Evolutionary conservation across 2,113 vertebrate species (phyloP), one percentile per base, ranked within the genome.

Genomic region (Trinectes maculatus): DNA sequence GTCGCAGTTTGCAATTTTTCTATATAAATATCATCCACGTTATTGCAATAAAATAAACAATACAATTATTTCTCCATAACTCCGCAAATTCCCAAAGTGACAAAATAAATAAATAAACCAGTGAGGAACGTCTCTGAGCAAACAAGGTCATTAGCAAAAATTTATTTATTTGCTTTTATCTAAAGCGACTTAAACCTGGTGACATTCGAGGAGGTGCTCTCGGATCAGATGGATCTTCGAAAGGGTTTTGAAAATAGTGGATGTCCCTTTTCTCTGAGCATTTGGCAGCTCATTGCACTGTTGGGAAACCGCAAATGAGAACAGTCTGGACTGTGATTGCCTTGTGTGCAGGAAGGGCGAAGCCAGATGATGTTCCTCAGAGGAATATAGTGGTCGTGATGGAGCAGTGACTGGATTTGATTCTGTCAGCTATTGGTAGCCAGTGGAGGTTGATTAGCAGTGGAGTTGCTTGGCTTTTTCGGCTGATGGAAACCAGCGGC

Each of bases 251-350:
- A 46, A 46, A n/a, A 24, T 46, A 46, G 21, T 24, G 5, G 43
- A 46, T 24, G 21, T 11, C 8, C 43, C 21, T 24, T 11, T 13
- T 24, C 43, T 15, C 2, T 4, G 12, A 46, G 21, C 43, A 46
- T 46, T 24, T 46, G 43, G 43, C 43, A 46, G 43, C 43, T 46
- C 21, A 46, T 13, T 48, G 13, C 46, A 48, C 46, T 13, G 9
- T 26, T 4, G 5, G 8, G 24, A 24, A 48, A 16, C 6, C 22
- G 4, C 22, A 16, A 8, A 25, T 3, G 6, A 26, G 24, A 25
- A 16, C 12, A 22, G 43, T 24, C n/a, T n/a, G n/a, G n/a, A n/a
- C n/a, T n/a, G n/a, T n/a, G n/a, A n/a, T n/a, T n/a, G 18, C 18
- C 9, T 13, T 5, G 21, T 24, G 22, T 46, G 43, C 40, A 10